Percentiles rank a stretch among this genome's conserved stretches.
These are phyloP conservation scores for Cervus canadensis DNA, from an alignment of 2,113 vertebrate species.

Conservation along the genomic window DNA sequence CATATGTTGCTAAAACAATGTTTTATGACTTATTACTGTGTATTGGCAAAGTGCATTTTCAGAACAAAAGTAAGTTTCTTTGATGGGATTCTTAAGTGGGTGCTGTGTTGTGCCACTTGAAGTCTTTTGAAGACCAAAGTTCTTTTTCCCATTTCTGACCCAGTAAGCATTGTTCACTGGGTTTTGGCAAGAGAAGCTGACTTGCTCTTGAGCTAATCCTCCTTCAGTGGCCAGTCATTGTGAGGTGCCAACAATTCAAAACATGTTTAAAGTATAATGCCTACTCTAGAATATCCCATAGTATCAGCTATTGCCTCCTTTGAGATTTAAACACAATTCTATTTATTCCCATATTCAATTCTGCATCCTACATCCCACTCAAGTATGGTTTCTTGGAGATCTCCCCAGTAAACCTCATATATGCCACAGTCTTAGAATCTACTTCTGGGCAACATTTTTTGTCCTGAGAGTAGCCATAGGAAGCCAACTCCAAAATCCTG, in stretches of 20 bases:
- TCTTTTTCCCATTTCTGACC: too few relatives aligned
- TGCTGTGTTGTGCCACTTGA: rapidly evolving
- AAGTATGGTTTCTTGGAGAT: neutral
- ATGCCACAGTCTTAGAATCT: neutral
- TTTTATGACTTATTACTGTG: too few relatives aligned
- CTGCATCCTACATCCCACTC: neutral
- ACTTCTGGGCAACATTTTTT: neutral
- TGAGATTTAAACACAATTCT: rapidly evolving
- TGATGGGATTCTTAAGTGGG: rapidly evolving
- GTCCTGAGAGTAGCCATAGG: neutral
- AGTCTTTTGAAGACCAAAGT: neutral
- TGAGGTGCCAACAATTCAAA: neutral
- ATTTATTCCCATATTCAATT: rapidly evolving
- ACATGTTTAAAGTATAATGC: neutral
- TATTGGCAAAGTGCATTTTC: neutral
- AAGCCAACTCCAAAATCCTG: neutral
- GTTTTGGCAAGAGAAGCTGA: neutral
- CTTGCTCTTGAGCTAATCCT: rapidly evolving
- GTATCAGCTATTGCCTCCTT: rapidly evolving
- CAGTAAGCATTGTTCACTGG: neutral
- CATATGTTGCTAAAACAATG: neutral
- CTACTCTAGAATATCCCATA: neutral
- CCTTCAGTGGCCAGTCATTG: neutral
- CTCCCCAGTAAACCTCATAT: too few relatives aligned
- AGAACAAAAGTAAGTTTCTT: neutral